phyloP scores from a whole-genome alignment of 2,113 vertebrate species.

The Atlantisia rogersi region DNA sequence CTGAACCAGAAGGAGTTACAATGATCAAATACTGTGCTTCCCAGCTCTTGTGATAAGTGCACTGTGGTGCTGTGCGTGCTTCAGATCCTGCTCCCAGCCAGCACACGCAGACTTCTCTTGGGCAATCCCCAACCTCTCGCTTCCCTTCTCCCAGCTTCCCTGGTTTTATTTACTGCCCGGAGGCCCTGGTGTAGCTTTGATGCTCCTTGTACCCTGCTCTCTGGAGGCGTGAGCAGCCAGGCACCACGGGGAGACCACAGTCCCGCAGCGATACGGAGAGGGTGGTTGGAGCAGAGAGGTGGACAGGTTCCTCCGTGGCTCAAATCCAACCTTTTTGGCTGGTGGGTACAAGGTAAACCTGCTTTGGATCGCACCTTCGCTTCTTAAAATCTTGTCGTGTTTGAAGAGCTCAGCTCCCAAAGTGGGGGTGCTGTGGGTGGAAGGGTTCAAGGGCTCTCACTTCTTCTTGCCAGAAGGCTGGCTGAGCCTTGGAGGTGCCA shows the following conservation, averaged over 20 bases:
- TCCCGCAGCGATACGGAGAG: fast-evolving
- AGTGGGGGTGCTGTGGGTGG: not conserved
- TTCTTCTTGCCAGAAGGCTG: not conserved
- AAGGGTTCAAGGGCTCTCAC: not conserved
- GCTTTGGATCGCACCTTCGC: not conserved
- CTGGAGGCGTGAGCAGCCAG: not conserved
- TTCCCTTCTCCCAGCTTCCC: not conserved
- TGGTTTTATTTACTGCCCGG: not conserved
- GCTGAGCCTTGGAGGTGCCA: not conserved
- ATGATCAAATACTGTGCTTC: not conserved
- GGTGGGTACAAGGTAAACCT: not conserved
- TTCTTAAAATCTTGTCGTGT: not conserved
- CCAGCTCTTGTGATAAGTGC: fast-evolving
- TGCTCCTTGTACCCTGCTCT: not conserved
- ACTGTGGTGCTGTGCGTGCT: not conserved
- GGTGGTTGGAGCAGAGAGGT: not conserved
- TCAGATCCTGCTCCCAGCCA: not conserved
- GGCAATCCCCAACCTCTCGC: not conserved
- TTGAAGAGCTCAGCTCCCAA: not conserved
- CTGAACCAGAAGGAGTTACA: not conserved
- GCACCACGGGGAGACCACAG: not conserved
- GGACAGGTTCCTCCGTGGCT: not conserved
- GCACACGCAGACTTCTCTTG: not conserved
- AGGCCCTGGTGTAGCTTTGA: not conserved
- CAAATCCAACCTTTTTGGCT: not conserved